phyloP scores from a whole-genome alignment of 2,113 vertebrate genomes.

The Galbula dea region DNA sequence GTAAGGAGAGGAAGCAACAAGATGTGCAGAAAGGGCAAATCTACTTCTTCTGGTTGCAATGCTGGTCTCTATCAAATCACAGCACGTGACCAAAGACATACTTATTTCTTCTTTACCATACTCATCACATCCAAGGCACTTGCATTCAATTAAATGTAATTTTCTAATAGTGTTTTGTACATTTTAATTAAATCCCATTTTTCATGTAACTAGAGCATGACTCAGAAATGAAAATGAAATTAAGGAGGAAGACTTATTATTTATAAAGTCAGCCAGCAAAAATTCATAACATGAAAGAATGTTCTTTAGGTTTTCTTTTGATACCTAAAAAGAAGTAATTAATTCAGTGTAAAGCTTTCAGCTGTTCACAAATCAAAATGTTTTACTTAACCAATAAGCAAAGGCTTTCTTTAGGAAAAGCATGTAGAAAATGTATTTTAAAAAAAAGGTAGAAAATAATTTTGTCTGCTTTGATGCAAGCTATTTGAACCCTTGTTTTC shows the following conservation, averaged over 20 bases:
- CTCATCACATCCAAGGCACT: neutral
- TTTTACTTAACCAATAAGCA: neutral
- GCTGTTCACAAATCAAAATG: neutral
- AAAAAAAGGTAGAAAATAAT: neutral
- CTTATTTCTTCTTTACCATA: neutral
- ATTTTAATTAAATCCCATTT: neutral
- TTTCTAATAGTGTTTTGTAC: neutral
- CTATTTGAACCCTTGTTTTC: neutral
- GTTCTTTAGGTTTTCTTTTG: neutral
- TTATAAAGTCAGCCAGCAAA: neutral
- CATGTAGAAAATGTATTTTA: neutral
- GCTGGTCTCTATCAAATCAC: neutral
- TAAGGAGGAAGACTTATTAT: neutral
- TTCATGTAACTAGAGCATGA: neutral
- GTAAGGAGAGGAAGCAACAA: neutral
- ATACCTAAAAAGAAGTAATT: neutral
- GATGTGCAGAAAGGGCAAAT: neutral
- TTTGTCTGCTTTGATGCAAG: neutral
- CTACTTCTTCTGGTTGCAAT: neutral
- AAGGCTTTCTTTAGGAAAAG: neutral
- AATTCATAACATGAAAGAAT: neutral
- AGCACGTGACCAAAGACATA: neutral
- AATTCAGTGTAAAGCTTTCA: neutral
- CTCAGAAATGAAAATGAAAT: constrained; percentile 3
- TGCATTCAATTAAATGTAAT: constrained; percentile 6